phyloP scores from a whole-genome alignment of 64 coral and sea anemone genomes.

The Montipora efflorescens region DNA sequence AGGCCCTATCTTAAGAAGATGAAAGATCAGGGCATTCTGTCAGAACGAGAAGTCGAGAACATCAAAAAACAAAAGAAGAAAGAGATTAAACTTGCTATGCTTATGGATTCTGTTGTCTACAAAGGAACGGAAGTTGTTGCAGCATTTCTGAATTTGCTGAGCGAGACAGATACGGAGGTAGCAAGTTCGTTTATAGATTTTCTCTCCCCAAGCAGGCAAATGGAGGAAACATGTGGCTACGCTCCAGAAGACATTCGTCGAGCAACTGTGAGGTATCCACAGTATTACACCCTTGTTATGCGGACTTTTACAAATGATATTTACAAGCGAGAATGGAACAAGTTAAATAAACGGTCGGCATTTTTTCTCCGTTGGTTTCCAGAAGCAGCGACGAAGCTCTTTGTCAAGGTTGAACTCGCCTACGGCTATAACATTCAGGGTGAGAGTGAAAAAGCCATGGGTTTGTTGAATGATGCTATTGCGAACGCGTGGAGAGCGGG shows the following conservation, averaged over 20 bases:
- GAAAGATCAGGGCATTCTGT: not conserved
- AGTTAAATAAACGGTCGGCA: not conserved
- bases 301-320: not conserved
- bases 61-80: not conserved
- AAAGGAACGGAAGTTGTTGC: slow-evolving; percentile 27
- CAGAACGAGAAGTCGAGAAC: not conserved
- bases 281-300: not conserved
- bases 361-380: not conserved
- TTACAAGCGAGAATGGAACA: not conserved
- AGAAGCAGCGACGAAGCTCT: not conserved
- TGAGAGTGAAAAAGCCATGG: not conserved
- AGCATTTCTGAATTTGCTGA: slow-evolving; percentile 34
- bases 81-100: slow-evolving; percentile 30
- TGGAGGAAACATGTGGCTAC: not conserved
- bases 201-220: not conserved
- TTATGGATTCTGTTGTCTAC: slow-evolving; percentile 44
- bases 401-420: not conserved
- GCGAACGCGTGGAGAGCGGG: not conserved
- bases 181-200: not conserved
- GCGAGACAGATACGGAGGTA: slow-evolving; percentile 3
- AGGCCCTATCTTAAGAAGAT: not conserved
- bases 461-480: not conserved
- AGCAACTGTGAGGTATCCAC: not conserved
- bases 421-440: not conserved
- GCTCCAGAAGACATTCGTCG: not conserved